A percentile compares a stretch with the other conserved stretches of the same genome.
These are phyloP conservation scores for Aphis craccivora DNA, from an alignment of 1,140 invertebrate genomes.

Conservation along the genomic window DNA sequence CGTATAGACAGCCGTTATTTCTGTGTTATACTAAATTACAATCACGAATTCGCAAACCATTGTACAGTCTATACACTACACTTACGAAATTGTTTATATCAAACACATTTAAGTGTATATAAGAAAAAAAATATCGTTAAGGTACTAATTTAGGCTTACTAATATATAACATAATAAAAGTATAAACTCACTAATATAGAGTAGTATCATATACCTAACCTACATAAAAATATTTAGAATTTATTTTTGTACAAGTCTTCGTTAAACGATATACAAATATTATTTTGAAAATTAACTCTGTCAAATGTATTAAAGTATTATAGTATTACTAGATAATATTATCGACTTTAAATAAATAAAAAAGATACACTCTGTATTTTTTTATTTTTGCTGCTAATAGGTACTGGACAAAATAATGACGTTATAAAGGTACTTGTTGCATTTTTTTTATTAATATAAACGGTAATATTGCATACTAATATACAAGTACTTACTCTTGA, in stretches of 20 bases:
- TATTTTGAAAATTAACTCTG: not conserved
- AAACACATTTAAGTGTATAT: not conserved
- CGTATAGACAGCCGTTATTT: no score
- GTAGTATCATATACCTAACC: not conserved
- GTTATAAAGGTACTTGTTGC: not conserved
- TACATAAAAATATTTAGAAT: not conserved
- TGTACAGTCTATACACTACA: no score
- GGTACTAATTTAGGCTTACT: no score
- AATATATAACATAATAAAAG: no score
- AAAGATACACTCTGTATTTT: not conserved
- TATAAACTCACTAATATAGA: not conserved
- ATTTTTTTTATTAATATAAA: not conserved
- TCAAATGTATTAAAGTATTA: not conserved
- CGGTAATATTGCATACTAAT: not conserved
- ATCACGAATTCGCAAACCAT: no score
- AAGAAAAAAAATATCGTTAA: not conserved
- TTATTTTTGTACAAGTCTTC: not conserved
- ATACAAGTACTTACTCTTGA: not conserved
- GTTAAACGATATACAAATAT: not conserved
- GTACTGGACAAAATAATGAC: not conserved
- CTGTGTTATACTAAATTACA: no score
- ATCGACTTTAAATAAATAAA: not conserved
- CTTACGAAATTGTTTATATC: no score
- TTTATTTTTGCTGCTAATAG: not conserved
- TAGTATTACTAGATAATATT: no score